These are phyloP conservation scores for Dasypolia templi DNA, from an alignment of 2,888 invertebrate species.

Conservation along the genomic window DNA sequence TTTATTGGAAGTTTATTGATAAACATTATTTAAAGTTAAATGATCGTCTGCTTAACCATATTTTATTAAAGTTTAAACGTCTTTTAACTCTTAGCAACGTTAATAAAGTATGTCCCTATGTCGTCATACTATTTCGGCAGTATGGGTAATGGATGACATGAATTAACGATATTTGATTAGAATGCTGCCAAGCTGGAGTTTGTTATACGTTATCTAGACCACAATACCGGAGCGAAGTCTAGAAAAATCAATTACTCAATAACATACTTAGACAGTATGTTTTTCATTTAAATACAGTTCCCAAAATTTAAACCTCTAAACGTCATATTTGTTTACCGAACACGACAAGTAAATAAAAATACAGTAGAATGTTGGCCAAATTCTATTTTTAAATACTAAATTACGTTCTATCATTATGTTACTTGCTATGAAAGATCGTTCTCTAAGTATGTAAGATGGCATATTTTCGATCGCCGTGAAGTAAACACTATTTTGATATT, in stretches of 20 bases:
- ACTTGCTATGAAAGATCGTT: background rate
- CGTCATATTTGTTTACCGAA: background rate
- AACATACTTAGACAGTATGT: background rate
- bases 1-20: too few species aligned
- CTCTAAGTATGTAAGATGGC: background rate
- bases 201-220: background rate
- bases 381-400: constrained; percentile 17
- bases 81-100: too few species aligned
- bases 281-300: background rate
- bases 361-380: background rate
- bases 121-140: too few species aligned
- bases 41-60: too few species aligned
- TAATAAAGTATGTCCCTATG: too few species aligned
- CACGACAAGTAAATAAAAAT: background rate
- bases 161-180: too few species aligned
- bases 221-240: constrained; percentile 10
- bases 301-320: background rate
- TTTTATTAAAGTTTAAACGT: too few species aligned
- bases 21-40: too few species aligned
- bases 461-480: background rate
- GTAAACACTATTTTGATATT: background rate
- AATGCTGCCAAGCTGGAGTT: too few species aligned
- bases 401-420: constrained; percentile 13
- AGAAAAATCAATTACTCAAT: constrained; percentile 9
- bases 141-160: too few species aligned